phyloP scores from a whole-genome alignment of 2,113 vertebrate species.

The Rhombomys opimus region DNA sequence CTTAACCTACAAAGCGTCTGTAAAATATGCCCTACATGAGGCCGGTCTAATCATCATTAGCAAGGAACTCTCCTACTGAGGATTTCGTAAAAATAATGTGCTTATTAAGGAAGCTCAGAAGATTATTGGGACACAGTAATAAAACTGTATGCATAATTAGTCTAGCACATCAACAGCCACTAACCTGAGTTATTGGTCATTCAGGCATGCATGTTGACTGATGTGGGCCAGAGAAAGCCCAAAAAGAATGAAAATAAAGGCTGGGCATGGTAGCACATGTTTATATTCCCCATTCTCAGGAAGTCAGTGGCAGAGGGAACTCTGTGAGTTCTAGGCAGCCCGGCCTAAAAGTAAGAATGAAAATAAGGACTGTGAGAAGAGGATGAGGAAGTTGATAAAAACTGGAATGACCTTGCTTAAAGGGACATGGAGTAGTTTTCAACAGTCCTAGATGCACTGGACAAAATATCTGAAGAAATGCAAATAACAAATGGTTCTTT shows the following conservation, averaged over 20 bases:
- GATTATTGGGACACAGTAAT: constrained; percentile 43
- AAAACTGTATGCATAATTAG: constrained; percentile 54
- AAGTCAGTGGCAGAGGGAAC: too few species aligned
- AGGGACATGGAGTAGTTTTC: not conserved
- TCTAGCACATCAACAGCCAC: not conserved
- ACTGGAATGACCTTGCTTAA: not conserved
- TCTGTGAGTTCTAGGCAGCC: too few species aligned
- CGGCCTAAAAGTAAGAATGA: not conserved
- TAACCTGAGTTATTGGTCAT: not conserved
- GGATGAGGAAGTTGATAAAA: constrained; percentile 32
- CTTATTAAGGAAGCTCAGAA: constrained; percentile 42
- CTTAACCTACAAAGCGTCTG: constrained; percentile 3
- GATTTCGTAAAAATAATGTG: constrained; percentile 46
- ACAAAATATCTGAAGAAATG: not conserved
- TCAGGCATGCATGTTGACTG: not conserved
- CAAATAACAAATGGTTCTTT: not conserved
- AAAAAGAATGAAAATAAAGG: constrained; percentile 38
- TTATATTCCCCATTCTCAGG: too few species aligned
- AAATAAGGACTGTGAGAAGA: not conserved
- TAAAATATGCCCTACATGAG: constrained; percentile 13
- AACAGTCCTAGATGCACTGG: not conserved
- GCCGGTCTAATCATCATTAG: constrained; percentile 55
- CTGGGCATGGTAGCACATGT: too few species aligned
- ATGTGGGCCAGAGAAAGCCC: not conserved
- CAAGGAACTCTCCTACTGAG: constrained; percentile 20